These are phyloP conservation scores for Proales similis DNA, from an alignment of 1,140 invertebrate genomes.

Conservation along the genomic window DNA sequence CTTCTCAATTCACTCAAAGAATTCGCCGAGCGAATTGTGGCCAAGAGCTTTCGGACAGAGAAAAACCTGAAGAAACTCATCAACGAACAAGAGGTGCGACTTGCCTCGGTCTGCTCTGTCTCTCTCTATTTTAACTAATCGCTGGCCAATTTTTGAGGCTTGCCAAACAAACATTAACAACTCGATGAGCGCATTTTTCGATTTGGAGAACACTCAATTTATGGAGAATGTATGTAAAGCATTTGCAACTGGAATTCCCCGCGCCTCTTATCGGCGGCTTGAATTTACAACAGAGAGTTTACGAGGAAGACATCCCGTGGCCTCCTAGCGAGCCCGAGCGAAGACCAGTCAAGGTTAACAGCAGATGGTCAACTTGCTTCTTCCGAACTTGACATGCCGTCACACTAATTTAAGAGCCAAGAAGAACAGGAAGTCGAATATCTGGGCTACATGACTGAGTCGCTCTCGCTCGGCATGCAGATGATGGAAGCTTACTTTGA, in stretches of 20 bases:
- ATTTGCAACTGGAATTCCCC: too few relatives aligned
- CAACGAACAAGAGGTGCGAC: constrained; percentile 58
- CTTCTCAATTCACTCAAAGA: constrained; percentile 48
- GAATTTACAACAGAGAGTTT: constrained; percentile 58
- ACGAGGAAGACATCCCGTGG: constrained; percentile 66
- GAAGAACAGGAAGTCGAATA: constrained; percentile 57
- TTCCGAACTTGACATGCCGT: background rate
- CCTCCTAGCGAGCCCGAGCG: constrained; percentile 48
- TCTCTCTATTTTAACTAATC: constrained; percentile 29
- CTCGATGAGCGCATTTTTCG: constrained; percentile 71
- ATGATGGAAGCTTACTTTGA: constrained; percentile 66
- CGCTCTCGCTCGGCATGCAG: constrained; percentile 60
- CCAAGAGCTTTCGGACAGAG: constrained; percentile 56
- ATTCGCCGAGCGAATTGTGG: constrained; percentile 57
- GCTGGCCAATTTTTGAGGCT: constrained; percentile 3
- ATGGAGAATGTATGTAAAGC: constrained; percentile 64
- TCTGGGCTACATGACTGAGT: constrained; percentile 59
- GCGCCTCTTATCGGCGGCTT: constrained; percentile 4
- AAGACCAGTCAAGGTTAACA: too few relatives aligned
- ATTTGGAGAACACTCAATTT: constrained; percentile 75
- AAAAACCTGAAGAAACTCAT: constrained; percentile 61
- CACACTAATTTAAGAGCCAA: background rate
- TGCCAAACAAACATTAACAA: constrained; percentile 58
- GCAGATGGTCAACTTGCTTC: background rate
- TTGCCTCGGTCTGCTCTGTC: background rate